phyloP scores from a whole-genome alignment of 1,140 invertebrate species.

The Liolophura sinensis region DNA sequence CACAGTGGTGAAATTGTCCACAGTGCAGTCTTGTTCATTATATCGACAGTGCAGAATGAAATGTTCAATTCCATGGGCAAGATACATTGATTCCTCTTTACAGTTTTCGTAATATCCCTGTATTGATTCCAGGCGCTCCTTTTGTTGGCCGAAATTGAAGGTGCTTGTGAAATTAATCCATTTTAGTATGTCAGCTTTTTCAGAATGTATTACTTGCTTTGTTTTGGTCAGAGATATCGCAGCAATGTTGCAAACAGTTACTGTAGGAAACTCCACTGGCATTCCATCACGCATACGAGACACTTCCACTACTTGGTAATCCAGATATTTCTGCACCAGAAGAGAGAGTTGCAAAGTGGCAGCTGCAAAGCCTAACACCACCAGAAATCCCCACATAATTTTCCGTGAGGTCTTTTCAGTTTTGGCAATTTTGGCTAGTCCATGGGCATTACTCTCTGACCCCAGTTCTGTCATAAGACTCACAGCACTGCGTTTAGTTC shows the following conservation, averaged over 20 bases:
- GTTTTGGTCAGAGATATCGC: slow-evolving; percentile 43
- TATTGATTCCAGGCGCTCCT: slow-evolving; percentile 35
- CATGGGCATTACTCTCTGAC: slow-evolving; percentile 51
- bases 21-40: slow-evolving; percentile 36
- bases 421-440: slow-evolving; percentile 49
- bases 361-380: slow-evolving; percentile 50
- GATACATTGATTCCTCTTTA: slow-evolving; percentile 32
- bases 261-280: slow-evolving; percentile 49
- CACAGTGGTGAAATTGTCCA: slow-evolving; percentile 40
- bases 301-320: slow-evolving; percentile 50
- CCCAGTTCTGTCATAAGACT: slow-evolving; percentile 46
- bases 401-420: slow-evolving; percentile 44
- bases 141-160: slow-evolving; percentile 32
- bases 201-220: slow-evolving; percentile 31
- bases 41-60: slow-evolving; percentile 46
- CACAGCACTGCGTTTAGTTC: slow-evolving; percentile 29
- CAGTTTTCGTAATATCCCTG: slow-evolving; percentile 50
- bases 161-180: slow-evolving; percentile 10
- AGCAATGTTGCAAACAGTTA: slow-evolving; percentile 50
- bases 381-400: slow-evolving; percentile 45
- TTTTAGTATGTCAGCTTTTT: neutral
- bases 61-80: slow-evolving; percentile 40
- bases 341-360: slow-evolving; percentile 48
- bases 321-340: slow-evolving; percentile 45
- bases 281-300: slow-evolving; percentile 51